phyloP scores from a whole-genome alignment of 2,113 vertebrate genomes.

The Pachycephala philippinensis region DNA sequence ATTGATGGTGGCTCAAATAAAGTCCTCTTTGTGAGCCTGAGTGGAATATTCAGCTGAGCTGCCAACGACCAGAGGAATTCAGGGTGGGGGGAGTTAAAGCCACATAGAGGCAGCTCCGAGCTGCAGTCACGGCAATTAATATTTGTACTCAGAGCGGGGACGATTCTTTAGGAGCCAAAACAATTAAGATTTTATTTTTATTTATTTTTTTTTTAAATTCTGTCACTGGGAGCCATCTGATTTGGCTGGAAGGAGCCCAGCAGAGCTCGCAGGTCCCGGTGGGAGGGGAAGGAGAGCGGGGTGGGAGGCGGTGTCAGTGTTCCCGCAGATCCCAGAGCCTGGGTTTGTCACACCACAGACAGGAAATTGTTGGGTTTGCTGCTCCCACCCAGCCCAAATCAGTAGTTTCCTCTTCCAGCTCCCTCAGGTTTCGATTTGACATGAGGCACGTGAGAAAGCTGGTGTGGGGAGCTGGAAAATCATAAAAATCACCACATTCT shows the following conservation, averaged over 20 bases:
- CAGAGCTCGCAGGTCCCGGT: accelerated
- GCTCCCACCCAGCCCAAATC: constrained; percentile 57
- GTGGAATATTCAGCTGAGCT: constrained; percentile 2
- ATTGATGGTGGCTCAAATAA: not conserved
- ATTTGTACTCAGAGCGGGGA: accelerated
- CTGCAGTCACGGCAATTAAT: not conserved
- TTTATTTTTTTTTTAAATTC: not conserved
- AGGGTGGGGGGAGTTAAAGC: not conserved
- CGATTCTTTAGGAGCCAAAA: not conserved
- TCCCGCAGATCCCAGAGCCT: not conserved
- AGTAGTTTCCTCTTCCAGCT: constrained; percentile 54
- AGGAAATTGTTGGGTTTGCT: constrained; percentile 64
- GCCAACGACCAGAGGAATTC: constrained; percentile 1
- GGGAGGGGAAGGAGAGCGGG: not conserved
- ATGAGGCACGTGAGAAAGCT: not conserved
- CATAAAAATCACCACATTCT: not conserved
- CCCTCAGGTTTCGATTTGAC: constrained; percentile 27
- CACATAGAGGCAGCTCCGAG: not conserved
- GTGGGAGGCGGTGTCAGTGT: not conserved
- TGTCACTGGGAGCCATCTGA: not conserved
- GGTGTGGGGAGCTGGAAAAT: not conserved
- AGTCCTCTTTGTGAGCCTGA: constrained; percentile 11
- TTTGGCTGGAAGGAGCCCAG: not conserved
- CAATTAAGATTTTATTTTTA: not conserved
- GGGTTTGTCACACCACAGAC: constrained; percentile 46